Evolutionary conservation across 2,113 vertebrate genomes (phyloP), one percentile per base, ranked within the genome.

Genomic region (Tetraodon nigroviridis): DNA sequence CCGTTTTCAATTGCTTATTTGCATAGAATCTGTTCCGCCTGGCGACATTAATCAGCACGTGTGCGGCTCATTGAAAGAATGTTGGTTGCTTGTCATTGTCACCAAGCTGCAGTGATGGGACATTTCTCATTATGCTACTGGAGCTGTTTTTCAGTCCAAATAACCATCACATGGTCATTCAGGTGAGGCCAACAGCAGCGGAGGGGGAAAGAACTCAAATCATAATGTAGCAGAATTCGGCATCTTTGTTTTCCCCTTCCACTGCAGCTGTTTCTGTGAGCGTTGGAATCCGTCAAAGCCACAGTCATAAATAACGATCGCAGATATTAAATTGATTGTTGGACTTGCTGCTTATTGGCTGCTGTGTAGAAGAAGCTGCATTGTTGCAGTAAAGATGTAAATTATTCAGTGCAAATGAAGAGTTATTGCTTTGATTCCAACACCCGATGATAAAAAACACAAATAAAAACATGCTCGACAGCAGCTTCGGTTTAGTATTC

Each of bases 381-480:
- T 78, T 86, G 83, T 83, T 81, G 86, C 67, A 64, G 41, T 65
- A 76, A 58, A 82, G 86, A 84, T 86, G 51, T 82, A 79, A 87
- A 86, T 87, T 84, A 85, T 84, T 74, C 76, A 61, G 73, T 37
- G 76, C 76, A 84, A 86, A 87, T 87, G 83, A 86, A 87, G 79
- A 85, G 71, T 68, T 83, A 86, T 88, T 80, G 78, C 80, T 69
- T 75, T 76, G 61, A 83, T 82, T 85, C 71, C 55, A 73, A 76
- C 74, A 69, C 57, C 71, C 70, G 52, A 56, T 48, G 68, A 48
- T 21, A 48, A 45, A 65, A 77, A 75, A 64, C 76, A 76, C 75
- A 48, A n/a, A n/a, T 46, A 48, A 48, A 19, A 48, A 19, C 17
- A 80, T 65, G 76, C 69, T 69, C 29, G 8, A 7, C 29, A 32